Base-by-base conservation (phyloP, 2,888 invertebrate species). In the Agrochola litura region DNA sequence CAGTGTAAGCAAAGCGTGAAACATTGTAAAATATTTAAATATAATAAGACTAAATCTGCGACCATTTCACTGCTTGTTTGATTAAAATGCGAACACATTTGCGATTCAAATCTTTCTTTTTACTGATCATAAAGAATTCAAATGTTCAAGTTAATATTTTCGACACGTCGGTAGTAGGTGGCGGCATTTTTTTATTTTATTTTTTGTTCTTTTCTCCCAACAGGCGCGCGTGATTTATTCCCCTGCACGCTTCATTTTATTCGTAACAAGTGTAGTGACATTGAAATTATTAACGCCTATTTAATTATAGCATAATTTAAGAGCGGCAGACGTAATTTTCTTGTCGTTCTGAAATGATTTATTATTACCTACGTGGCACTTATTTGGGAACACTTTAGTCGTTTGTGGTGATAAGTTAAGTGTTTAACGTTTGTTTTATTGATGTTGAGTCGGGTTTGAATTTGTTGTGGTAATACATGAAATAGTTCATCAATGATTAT, bases 111-210 rank as follows among this genome's bases (percentile, higher is more conserved):
- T 96, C 94, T 93, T 94, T 92, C 93, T 94, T 95, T 95, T 95
- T 95, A 95, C 96, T 94, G 95, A 95, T 95, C 96, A 95, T 96
- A 95, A 96, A 95, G 94, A 94, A 96, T 96, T 96, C 95, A 96
- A 96, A 96, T 95, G 93, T 89, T 91, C 91, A 90, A 92, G 94
- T 95, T 95, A 95, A 96, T 95, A 96, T 96, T 95, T 95, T 93
- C 93, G 94, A 94, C 95, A 95, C 95, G 95, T 95, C 91, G 91
- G 60, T 89, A 88, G 83, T 86, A 89, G 89, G 91, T 90, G 89
- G 91, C 77, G 71, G 56, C 69, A 19, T 89, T 89, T 93, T 92
- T 68, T 49, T 37, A 37, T 9, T 25, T n/a, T 83, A 43, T 72
- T 84, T 84, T 86, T 84, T 87, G 84, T 88, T 88, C 89, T 89